phyloP scores from a whole-genome alignment of 2,113 vertebrate species.

The Epinephelus cyanopodus region DNA sequence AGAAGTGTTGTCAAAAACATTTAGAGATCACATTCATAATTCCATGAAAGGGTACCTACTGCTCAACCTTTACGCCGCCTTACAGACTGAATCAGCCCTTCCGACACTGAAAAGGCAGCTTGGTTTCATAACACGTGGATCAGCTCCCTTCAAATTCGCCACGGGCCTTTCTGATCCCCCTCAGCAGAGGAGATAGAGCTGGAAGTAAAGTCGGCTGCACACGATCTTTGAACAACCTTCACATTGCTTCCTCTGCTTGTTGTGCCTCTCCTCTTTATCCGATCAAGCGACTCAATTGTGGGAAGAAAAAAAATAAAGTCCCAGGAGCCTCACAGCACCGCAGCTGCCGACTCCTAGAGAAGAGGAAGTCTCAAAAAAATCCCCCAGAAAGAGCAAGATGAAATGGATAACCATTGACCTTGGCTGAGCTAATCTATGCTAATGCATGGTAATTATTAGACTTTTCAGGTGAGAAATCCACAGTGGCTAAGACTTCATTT shows the following conservation, averaged over 20 bases:
- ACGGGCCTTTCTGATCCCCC: constrained; percentile 26
- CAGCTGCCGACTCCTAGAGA: constrained; percentile 12
- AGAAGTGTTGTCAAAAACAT: constrained; percentile 35
- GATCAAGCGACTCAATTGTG: constrained; percentile 25
- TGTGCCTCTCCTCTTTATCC: constrained; percentile 32
- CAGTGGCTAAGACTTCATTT: constrained; percentile 38
- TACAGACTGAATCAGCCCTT: constrained; percentile 20
- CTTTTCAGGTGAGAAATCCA: constrained; percentile 55
- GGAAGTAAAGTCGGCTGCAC: constrained; percentile 23
- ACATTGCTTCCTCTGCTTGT: constrained; percentile 25
- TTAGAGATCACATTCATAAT: constrained; percentile 39
- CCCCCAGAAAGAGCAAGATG: constrained; percentile 1
- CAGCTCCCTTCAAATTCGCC: constrained; percentile 36
- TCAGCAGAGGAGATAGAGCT: constrained; percentile 19
- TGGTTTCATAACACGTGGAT: constrained; percentile 45
- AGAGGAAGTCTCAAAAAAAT: constrained; percentile 2
- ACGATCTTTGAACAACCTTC: constrained; percentile 54
- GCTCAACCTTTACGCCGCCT: constrained; percentile 13
- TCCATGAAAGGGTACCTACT: constrained; percentile 6
- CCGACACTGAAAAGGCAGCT: constrained; percentile 20
- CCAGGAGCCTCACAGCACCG: background rate
- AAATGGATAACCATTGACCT: constrained; percentile 59
- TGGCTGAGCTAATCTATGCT: constrained; percentile 63
- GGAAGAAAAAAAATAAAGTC: constrained; percentile 1
- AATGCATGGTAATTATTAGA: constrained; percentile 61